phyloP scores from a whole-genome alignment of 35 echinoderm and acorn worm genomes.

The Apostichopus californicus region DNA sequence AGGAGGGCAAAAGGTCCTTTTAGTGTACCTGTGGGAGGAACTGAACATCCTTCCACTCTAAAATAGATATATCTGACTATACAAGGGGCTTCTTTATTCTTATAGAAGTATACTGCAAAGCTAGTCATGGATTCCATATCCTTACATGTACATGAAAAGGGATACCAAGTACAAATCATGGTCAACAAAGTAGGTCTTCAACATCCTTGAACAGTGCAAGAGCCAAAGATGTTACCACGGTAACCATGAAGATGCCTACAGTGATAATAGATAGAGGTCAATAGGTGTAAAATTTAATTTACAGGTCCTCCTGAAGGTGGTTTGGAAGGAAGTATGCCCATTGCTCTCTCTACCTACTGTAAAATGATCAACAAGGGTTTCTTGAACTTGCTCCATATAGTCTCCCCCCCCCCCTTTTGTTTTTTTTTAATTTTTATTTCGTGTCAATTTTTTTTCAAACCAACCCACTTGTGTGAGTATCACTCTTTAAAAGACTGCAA shows the following conservation, averaged over 20 bases:
- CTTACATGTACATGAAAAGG: too few species aligned
- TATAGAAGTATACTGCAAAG: neutral
- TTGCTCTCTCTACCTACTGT: too few species aligned
- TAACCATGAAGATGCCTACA: neutral
- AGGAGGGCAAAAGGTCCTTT: neutral
- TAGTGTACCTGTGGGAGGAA: neutral
- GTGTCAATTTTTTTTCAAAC: too few species aligned
- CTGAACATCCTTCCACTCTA: neutral
- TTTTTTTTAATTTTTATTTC: too few species aligned
- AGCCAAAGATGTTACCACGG: neutral
- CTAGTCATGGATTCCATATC: neutral
- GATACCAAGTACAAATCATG: neutral
- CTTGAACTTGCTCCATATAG: too few species aligned
- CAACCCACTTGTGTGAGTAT: too few species aligned
- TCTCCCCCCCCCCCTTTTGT: too few species aligned
- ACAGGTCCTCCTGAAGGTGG: too few species aligned
- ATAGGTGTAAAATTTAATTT: neutral
- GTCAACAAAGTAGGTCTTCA: neutral
- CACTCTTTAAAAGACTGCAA: too few species aligned
- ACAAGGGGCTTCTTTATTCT: neutral
- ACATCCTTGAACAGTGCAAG: neutral
- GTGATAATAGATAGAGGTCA: neutral
- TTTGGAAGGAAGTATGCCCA: too few species aligned
- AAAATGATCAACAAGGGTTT: too few species aligned
- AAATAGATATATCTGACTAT: too few species aligned